Evolutionary conservation across 1,140 invertebrate species (phyloP).

Genomic region (Lasioglossum baleicum): DNA sequence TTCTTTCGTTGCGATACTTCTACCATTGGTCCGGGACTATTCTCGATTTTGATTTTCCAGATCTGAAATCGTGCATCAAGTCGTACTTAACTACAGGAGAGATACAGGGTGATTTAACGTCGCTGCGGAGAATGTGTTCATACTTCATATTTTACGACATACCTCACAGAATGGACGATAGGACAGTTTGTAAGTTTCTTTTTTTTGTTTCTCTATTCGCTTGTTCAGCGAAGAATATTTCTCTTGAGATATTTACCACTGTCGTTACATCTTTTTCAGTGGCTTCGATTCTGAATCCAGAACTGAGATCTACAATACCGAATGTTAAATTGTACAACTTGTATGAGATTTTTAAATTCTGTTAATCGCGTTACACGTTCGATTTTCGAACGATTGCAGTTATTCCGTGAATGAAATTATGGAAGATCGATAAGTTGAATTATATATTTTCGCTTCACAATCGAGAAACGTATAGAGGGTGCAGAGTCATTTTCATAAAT

Average conservation of each 20-base stretch:
- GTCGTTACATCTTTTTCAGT: constrained; percentile 63
- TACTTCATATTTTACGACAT: constrained; percentile 84
- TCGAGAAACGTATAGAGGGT: not conserved
- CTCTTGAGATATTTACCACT: too few species aligned
- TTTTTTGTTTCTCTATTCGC: not conserved
- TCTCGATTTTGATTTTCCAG: constrained; percentile 52
- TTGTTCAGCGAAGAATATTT: too few species aligned
- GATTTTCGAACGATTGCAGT: not conserved
- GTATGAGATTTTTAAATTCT: constrained; percentile 61
- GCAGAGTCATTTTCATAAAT: constrained; percentile 14
- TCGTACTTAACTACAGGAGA: constrained; percentile 76
- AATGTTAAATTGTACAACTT: constrained; percentile 67
- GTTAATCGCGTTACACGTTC: constrained; percentile 4
- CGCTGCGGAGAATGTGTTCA: constrained; percentile 78
- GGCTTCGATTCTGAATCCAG: constrained; percentile 55
- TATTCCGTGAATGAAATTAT: constrained; percentile 4
- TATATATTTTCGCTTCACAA: not conserved
- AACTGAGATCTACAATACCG: constrained; percentile 49
- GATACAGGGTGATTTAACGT: constrained; percentile 65
- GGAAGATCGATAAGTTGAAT: not conserved
- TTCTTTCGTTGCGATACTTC: not conserved
- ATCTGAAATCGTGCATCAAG: constrained; percentile 76
- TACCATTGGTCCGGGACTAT: constrained; percentile 5
- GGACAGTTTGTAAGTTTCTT: constrained; percentile 65
- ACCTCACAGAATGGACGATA: constrained; percentile 70